A percentile compares a stretch with the other conserved stretches of the same genome.
phyloP scores from a whole-genome alignment of 1,140 invertebrate species.

The Diprion similis region DNA sequence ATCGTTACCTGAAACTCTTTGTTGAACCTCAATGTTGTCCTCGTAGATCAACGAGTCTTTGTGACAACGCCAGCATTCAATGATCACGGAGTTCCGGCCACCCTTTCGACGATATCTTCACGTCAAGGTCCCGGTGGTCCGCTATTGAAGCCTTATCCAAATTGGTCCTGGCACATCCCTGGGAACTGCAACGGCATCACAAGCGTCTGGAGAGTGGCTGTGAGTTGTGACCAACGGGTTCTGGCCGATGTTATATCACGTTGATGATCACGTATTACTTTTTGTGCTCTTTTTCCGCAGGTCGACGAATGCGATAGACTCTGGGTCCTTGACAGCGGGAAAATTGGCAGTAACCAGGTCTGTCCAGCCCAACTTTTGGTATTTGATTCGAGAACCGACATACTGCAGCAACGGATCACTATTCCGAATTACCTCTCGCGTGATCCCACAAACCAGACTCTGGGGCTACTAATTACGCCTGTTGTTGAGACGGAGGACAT shows the following conservation, averaged over 20 bases:
- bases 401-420: constrained; percentile 49
- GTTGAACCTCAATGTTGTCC: not conserved
- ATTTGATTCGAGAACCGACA: constrained; percentile 55
- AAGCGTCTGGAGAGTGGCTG: constrained; percentile 34
- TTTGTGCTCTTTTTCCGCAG: too few species aligned
- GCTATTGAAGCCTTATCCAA: constrained; percentile 35
- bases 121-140: constrained; percentile 21
- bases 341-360: constrained; percentile 47
- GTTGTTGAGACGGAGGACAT: constrained; percentile 22
- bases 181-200: constrained; percentile 31
- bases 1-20: not conserved
- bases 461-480: not conserved
- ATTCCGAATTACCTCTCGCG: constrained; percentile 41
- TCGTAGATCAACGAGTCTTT: constrained; percentile 32
- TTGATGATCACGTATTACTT: too few species aligned
- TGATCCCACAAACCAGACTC: too few species aligned
- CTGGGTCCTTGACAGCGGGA: constrained; percentile 61
- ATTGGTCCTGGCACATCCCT: constrained; percentile 36
- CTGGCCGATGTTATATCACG: too few species aligned
- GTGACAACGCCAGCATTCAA: constrained; percentile 32
- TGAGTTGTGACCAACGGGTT: not conserved
- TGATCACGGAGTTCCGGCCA: constrained; percentile 33
- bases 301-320: constrained; percentile 59
- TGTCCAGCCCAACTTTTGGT: constrained; percentile 58
- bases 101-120: constrained; percentile 25